Conservation (phyloP, 2,888 invertebrate species). For the Pterostichus niger region DNA sequence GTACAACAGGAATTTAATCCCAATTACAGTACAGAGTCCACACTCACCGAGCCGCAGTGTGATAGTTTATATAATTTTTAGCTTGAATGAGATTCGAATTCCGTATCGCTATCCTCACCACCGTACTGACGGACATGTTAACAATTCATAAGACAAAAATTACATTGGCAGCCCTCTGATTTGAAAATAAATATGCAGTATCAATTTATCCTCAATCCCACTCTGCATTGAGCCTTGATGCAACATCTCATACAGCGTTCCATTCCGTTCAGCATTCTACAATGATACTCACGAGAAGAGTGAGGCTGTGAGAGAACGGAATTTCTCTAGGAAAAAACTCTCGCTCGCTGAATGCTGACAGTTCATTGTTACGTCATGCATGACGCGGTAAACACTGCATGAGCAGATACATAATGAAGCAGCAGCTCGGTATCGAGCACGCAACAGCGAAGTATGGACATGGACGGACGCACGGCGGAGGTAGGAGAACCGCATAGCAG, state of each 20-base stretch:
- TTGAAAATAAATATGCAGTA: not conserved
- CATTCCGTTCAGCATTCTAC: slow-evolving; percentile 7
- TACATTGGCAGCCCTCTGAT: not conserved
- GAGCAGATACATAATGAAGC: slow-evolving; percentile 40
- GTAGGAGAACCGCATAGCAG: not conserved
- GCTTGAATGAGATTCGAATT: no score
- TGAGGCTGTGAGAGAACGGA: slow-evolving; percentile 25
- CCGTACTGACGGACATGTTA: no score
- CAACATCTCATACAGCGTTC: slow-evolving; percentile 29
- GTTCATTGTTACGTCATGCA: slow-evolving; percentile 61
- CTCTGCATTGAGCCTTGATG: slow-evolving; percentile 23
- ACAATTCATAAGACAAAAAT: not conserved
- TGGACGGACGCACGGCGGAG: not conserved
- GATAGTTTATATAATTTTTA: no score
- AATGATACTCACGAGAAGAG: slow-evolving; percentile 27
- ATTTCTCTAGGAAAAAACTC: slow-evolving; percentile 58
- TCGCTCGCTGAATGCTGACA: slow-evolving; percentile 32
- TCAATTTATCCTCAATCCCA: not conserved
- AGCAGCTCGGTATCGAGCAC: not conserved
- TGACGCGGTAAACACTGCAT: slow-evolving; percentile 32
- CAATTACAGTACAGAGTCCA: no score
- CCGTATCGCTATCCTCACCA: no score
- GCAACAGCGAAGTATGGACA: not conserved
- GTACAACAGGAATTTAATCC: no score
- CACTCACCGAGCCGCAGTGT: no score